These are phyloP conservation scores for Tinea pellionella DNA, from an alignment of 2,888 invertebrate genomes.

Conservation along the genomic window DNA sequence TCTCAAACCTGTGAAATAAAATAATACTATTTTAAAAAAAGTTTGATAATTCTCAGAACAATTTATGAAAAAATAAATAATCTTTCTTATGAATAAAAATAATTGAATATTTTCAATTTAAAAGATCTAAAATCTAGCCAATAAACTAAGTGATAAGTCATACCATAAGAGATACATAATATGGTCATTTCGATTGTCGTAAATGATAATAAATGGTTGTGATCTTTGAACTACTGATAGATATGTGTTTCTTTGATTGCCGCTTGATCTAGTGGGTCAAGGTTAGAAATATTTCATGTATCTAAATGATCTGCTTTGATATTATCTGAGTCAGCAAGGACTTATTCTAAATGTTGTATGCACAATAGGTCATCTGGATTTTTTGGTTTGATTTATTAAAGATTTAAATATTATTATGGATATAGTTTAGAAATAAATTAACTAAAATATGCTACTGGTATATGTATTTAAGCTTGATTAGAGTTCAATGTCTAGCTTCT, in stretches of 20 bases:
- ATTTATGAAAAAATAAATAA: not conserved
- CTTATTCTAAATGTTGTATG: conserved; percentile 1
- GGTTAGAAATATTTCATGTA: conserved; percentile 27
- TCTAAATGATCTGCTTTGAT: conserved; percentile 29
- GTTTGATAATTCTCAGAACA: not conserved
- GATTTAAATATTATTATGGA: not conserved
- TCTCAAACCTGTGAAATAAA: conserved; percentile 51
- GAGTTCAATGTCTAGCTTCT: not conserved
- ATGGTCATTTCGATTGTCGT: conserved; percentile 30
- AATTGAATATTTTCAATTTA: too few relatives aligned
- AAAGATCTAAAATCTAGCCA: too few relatives aligned
- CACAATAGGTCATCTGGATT: not conserved
- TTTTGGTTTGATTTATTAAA: not conserved
- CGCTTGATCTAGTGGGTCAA: conserved; percentile 36
- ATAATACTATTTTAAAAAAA: not conserved
- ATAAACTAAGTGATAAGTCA: not conserved
- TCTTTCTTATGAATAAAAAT: too few relatives aligned
- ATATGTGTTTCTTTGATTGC: conserved; percentile 18
- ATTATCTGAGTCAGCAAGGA: conserved; percentile 14
- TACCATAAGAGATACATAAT: conserved; percentile 13
- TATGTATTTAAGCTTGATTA: not conserved
- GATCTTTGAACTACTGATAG: conserved; percentile 37
- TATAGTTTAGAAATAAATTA: not conserved
- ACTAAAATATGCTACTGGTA: not conserved
- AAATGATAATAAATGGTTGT: conserved; percentile 44